phyloP scores from a whole-genome alignment of 2,113 vertebrate species.

The Strix aluco region DNA sequence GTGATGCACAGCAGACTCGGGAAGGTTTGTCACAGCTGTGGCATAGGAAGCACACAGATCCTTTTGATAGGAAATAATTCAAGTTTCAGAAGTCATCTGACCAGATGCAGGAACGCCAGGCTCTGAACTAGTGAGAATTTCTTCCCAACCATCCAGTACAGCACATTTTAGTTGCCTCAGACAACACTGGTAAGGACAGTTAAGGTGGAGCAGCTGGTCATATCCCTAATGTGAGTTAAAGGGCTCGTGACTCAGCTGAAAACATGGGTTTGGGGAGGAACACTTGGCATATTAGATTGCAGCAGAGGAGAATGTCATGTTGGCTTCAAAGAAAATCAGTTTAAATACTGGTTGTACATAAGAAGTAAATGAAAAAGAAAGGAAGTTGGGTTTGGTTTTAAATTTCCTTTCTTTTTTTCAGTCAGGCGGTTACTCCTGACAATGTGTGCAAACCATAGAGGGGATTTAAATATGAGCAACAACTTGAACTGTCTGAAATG shows the following conservation, averaged over 20 bases:
- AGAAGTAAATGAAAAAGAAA: background rate
- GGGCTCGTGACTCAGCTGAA: background rate
- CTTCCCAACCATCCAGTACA: background rate
- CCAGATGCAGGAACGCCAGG: background rate
- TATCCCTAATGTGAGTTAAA: background rate
- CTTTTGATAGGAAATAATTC: slow-evolving; percentile 19
- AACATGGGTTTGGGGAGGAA: background rate
- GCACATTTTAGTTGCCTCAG: background rate
- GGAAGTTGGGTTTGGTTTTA: background rate
- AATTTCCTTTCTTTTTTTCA: background rate
- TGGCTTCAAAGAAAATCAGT: background rate
- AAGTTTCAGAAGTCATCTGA: background rate
- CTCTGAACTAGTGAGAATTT: background rate
- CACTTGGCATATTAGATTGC: background rate
- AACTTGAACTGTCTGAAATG: slow-evolving; percentile 15
- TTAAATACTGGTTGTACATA: background rate
- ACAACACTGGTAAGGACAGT: background rate
- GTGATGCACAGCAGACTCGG: background rate
- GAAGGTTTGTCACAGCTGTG: background rate
- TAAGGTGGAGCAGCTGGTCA: slow-evolving; percentile 21
- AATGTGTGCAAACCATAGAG: background rate
- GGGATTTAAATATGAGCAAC: background rate
- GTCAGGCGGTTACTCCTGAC: background rate
- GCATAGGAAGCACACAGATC: background rate
- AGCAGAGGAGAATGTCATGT: background rate